phyloP scores from a whole-genome alignment of 2,888 invertebrate species.

The Callosobruchus maculatus region DNA sequence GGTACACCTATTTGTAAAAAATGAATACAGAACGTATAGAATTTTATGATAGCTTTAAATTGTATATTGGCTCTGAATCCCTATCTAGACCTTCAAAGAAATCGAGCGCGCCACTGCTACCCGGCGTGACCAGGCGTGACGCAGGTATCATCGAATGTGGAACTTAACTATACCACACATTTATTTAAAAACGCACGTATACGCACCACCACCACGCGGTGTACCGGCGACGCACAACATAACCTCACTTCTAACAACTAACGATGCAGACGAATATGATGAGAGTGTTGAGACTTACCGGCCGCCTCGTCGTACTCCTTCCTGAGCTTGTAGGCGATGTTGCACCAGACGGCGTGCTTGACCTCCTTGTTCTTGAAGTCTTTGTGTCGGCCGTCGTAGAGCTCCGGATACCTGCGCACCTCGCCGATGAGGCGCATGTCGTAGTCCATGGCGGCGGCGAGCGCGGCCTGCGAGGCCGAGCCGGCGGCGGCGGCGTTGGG shows the following conservation, averaged over 20 bases:
- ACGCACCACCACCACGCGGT: neutral
- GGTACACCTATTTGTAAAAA: too few species aligned
- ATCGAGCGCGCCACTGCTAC: too few species aligned
- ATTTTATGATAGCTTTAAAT: too few species aligned
- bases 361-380: slow-evolving; percentile 20
- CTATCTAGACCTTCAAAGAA: too few species aligned
- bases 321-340: slow-evolving; percentile 17
- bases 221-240: neutral
- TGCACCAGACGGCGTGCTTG: slow-evolving; percentile 15
- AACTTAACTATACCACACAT: too few species aligned
- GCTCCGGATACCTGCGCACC: slow-evolving; percentile 18
- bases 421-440: slow-evolving; percentile 18
- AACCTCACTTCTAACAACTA: neutral
- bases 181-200: neutral
- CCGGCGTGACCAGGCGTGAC: too few species aligned
- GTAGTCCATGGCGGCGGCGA: slow-evolving; percentile 16
- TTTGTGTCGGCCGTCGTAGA: slow-evolving; percentile 21
- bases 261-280: too few species aligned
- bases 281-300: slow-evolving; percentile 9
- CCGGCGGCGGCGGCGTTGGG: neutral
- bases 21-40: too few species aligned
- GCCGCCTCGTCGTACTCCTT: slow-evolving; percentile 18
- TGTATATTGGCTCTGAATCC: too few species aligned
- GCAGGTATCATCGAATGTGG: too few species aligned
- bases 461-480: neutral